Conservation (phyloP, 2,888 invertebrate species). For the Steromphala cineraria region DNA sequence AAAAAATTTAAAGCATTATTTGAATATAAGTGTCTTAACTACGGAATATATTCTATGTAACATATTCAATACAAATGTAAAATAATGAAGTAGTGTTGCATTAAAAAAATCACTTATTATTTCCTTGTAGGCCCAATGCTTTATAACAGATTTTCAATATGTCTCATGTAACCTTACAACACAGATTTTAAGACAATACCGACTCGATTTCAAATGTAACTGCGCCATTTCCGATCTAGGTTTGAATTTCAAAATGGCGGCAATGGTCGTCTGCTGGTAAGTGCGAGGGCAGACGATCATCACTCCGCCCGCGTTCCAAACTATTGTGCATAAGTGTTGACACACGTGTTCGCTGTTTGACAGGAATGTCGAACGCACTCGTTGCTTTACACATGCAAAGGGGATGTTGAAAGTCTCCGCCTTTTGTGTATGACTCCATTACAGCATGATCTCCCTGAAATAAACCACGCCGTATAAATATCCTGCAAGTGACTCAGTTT, state of each 20-base stretch:
- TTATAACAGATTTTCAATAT: too few relatives aligned
- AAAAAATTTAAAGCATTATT: too few relatives aligned
- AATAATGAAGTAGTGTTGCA: too few relatives aligned
- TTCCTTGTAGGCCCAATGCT: too few relatives aligned
- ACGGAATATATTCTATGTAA: too few relatives aligned
- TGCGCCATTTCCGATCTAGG: neutral
- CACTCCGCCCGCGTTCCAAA: neutral
- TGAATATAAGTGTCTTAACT: too few relatives aligned
- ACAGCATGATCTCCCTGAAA: neutral
- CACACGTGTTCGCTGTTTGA: neutral
- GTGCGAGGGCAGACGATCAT: neutral
- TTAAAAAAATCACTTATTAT: too few relatives aligned
- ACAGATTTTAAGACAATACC: too few relatives aligned
- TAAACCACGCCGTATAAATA: neutral
- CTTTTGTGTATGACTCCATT: neutral
- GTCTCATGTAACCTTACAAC: too few relatives aligned
- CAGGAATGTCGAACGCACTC: neutral
- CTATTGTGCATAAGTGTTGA: neutral
- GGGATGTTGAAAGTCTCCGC: neutral
- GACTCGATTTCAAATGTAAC: too few relatives aligned
- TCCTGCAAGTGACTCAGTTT: neutral
- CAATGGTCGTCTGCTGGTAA: neutral
- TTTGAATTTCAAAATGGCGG: slow-evolving; percentile 1
- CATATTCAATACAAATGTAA: too few relatives aligned
- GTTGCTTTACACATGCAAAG: neutral